phyloP scores from a whole-genome alignment of 2,113 vertebrate genomes.

The Theristicus caerulescens region DNA sequence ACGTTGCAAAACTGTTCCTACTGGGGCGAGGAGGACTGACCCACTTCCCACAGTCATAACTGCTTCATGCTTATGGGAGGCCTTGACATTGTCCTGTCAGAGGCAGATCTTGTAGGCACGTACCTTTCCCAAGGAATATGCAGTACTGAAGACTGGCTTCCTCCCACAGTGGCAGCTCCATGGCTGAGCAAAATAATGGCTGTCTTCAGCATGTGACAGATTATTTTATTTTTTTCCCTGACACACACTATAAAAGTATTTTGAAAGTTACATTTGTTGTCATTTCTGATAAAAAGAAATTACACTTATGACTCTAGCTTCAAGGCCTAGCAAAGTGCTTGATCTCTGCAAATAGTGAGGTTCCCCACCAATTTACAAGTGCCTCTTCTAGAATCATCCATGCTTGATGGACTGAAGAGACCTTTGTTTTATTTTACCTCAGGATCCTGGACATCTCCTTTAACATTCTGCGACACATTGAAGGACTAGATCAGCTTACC shows the following conservation, averaged over 20 bases:
- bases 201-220: neutral
- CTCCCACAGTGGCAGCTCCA: neutral
- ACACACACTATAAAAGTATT: neutral
- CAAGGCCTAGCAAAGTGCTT: neutral
- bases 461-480: conserved; percentile 90
- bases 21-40: neutral
- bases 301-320: neutral
- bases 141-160: neutral
- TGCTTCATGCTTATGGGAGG: neutral
- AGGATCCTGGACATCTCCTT: conserved; percentile 96
- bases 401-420: neutral
- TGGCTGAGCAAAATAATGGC: neutral
- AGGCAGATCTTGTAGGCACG: neutral
- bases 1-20: neutral
- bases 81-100: neutral
- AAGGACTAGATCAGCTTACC: conserved; percentile 87
- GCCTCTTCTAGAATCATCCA: neutral
- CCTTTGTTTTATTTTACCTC: conserved; percentile 22
- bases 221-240: neutral
- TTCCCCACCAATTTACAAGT: neutral
- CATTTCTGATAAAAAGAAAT: neutral
- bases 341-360: neutral
- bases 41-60: neutral
- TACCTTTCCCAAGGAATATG: neutral
- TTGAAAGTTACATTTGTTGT: neutral